Evolutionary conservation across 2,888 invertebrate species (phyloP), one percentile per base, ranked within the genome.

Genomic region (Leucophenga montana): DNA sequence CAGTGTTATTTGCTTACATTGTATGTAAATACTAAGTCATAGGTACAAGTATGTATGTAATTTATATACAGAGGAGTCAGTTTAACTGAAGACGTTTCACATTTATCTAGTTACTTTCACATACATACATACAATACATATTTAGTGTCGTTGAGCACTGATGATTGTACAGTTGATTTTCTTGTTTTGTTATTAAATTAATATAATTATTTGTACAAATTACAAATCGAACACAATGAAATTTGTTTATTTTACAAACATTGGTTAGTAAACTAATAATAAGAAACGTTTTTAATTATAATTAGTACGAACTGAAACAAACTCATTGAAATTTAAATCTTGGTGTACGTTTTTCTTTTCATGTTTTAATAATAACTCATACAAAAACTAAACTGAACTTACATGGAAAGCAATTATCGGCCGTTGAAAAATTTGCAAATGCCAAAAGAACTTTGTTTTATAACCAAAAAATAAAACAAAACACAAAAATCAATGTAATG

Each of bases 401-500:
- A 89, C 89, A 84, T 88, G 88, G 89, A 83, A 88, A 88, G 83
- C 89, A 89, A 86, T 89, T 88, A 82, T 89, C 89, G 78, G 88
- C 87, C 79, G 82, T 81, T 78, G 84, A 83, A 79, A 85, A 82
- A 82, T 88, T 88, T 76, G 83, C 82, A 78, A 86, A 85, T 85
- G 88, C 83, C 87, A 87, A 84, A 82, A 88, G 78, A 82, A 86
- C 88, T 87, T 78, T 70, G 75, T 73, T 68, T 56, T 69, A 71
- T 71, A 70, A 72, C 70, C 50, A 70, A 50, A 77, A 76, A 73
- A 70, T 74, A 76, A 72, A 72, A 62, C 70, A 74, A 75, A 78
- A 72, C n/a, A 77, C 65, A 14, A 22, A 75, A 77, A 75, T 44
- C 46, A 62, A 62, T 75, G 71, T 71, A 77, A 76, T 57, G 75